Evolutionary conservation across 2,797 vertebrate genomes (phyloP).

Genomic region (Champsocephalus gunnari): DNA sequence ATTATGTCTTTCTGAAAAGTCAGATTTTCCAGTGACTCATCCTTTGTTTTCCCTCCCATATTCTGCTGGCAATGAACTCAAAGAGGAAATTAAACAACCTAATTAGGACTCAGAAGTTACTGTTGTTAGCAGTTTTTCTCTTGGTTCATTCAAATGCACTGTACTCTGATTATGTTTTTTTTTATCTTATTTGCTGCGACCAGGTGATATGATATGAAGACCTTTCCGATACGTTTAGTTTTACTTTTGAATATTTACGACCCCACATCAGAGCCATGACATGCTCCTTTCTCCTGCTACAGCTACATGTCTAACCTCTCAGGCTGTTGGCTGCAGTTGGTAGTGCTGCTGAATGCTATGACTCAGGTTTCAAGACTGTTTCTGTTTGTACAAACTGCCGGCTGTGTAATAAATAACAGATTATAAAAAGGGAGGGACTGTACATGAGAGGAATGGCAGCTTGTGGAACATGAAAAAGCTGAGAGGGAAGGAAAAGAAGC

Average conservation of each 20-base stretch:
- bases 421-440: neutral
- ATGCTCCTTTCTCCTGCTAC: too few species aligned
- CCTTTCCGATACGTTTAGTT: neutral
- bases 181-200: too few species aligned
- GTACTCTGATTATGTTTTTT: too few species aligned
- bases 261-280: neutral
- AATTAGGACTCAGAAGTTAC: neutral
- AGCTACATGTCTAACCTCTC: neutral
- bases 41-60: slow-evolving; percentile 2
- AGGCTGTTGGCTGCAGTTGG: neutral
- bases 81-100: slow-evolving; percentile 32
- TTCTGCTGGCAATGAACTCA: neutral
- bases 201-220: too few species aligned
- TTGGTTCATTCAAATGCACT: too few species aligned
- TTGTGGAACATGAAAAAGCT: slow-evolving; percentile 25
- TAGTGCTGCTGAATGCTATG: neutral
- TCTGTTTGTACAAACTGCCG: slow-evolving; percentile 9
- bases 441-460: neutral
- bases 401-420: slow-evolving; percentile 3
- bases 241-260: neutral
- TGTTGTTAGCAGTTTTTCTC: too few species aligned
- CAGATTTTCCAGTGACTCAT: neutral
- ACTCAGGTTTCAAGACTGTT: neutral
- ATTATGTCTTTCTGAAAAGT: neutral
- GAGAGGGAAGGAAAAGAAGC: slow-evolving; percentile 45